These are phyloP conservation scores for Chamaea fasciata DNA, from an alignment of 2,113 vertebrate genomes.

Conservation along the genomic window DNA sequence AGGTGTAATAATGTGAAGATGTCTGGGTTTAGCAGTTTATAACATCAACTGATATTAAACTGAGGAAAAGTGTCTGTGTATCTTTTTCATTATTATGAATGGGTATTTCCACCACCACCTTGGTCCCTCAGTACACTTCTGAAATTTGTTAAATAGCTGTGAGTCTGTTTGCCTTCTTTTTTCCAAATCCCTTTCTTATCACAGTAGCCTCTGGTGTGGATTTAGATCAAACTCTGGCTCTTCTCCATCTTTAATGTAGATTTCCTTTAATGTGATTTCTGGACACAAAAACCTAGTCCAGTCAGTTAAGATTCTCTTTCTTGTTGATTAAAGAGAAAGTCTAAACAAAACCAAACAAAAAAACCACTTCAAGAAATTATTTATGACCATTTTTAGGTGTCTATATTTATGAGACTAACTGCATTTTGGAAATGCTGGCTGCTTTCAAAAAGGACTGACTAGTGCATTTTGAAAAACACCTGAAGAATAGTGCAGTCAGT, in stretches of 20 bases:
- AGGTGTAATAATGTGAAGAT: slow-evolving; percentile 67
- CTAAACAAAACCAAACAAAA: not conserved
- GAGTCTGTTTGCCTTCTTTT: not conserved
- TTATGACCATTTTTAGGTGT: not conserved
- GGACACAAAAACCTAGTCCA: not conserved
- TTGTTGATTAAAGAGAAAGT: not conserved
- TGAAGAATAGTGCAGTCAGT: fast-evolving
- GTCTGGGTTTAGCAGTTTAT: slow-evolving; percentile 57
- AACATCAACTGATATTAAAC: slow-evolving; percentile 60
- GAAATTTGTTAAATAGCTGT: not conserved
- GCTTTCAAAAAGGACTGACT: not conserved
- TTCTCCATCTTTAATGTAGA: not conserved
- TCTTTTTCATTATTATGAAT: not conserved
- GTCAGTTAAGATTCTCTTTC: not conserved
- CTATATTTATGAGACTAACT: not conserved
- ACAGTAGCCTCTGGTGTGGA: not conserved
- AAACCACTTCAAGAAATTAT: not conserved
- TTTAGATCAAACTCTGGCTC: not conserved
- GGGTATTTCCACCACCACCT: not conserved
- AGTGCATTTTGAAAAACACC: not conserved
- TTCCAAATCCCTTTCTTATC: not conserved
- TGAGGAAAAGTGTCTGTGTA: slow-evolving; percentile 2
- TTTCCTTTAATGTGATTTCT: not conserved
- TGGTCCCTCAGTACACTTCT: not conserved
- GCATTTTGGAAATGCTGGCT: not conserved